Evolutionary conservation across 2,113 vertebrate species (phyloP).

Genomic region (Sceloporus undulatus): DNA sequence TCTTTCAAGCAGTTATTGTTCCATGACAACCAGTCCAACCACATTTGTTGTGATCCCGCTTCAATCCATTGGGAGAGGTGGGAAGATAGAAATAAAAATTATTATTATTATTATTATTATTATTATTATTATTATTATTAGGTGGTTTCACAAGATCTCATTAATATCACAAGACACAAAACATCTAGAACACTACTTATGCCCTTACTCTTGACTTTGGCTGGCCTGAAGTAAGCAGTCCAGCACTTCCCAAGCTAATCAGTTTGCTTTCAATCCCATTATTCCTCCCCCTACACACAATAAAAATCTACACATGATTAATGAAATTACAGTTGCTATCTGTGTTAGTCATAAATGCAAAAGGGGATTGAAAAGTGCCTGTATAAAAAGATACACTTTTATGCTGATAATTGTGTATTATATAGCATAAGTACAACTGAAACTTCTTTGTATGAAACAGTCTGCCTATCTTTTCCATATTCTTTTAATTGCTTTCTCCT

Average conservation of each 20-base stretch:
- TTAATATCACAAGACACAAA: neutral
- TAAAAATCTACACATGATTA: neutral
- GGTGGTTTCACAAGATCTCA: no score
- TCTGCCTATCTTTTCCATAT: neutral
- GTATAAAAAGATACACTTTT: neutral
- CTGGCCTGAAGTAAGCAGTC: neutral
- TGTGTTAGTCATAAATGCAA: neutral
- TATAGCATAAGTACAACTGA: neutral
- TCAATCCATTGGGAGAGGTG: no score
- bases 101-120: no score
- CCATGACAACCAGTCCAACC: no score
- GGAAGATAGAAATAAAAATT: no score
- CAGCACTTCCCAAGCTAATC: neutral
- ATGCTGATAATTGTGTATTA: no score
- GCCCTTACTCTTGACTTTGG: neutral
- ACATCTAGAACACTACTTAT: neutral
- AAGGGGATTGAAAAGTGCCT: neutral
- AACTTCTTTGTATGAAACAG: neutral
- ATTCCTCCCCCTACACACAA: neutral
- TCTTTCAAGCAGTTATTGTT: neutral
- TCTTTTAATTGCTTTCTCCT: neutral
- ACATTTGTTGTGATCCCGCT: no score
- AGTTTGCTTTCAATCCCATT: neutral
- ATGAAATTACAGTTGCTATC: neutral
- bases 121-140: no score